Evolutionary conservation across 1,140 invertebrate genomes (phyloP).

Genomic region (Mercenaria mercenaria): DNA sequence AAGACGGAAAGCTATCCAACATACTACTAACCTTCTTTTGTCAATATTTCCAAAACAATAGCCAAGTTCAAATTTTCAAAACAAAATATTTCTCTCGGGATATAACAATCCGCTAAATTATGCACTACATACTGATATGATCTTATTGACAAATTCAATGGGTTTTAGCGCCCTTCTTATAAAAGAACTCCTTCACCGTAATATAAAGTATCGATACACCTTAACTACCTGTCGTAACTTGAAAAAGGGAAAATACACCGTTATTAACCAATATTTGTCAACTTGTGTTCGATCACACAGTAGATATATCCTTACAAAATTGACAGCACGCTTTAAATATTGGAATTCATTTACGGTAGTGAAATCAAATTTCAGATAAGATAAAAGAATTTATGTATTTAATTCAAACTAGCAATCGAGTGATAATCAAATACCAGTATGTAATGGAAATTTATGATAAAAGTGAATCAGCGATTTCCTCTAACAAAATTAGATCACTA

Average conservation of each 20-base stretch:
- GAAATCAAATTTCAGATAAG: constrained; percentile 1
- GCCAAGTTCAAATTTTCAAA: background rate
- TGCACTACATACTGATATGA: constrained; percentile 34
- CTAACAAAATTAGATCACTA: background rate
- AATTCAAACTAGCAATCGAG: background rate
- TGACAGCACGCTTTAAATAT: background rate
- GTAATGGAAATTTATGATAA: background rate
- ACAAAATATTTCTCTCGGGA: background rate
- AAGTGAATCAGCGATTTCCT: background rate
- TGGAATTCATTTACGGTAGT: background rate
- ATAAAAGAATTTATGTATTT: constrained; percentile 22
- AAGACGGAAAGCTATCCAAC: background rate
- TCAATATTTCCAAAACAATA: constrained; percentile 6
- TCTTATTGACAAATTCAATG: constrained; percentile 47
- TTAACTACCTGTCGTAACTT: constrained; percentile 13
- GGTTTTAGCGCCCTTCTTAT: constrained; percentile 21
- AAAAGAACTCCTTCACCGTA: constrained; percentile 31
- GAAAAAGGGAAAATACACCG: constrained; percentile 46
- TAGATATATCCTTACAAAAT: constrained; percentile 22
- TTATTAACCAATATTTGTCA: constrained; percentile 40
- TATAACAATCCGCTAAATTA: constrained; percentile 29
- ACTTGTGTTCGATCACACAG: background rate
- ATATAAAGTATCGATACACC: constrained; percentile 15
- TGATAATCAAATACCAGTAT: background rate
- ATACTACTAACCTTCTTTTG: no score